phyloP scores from a whole-genome alignment of 2,113 vertebrate species.

The Sebastes schlegelii region DNA sequence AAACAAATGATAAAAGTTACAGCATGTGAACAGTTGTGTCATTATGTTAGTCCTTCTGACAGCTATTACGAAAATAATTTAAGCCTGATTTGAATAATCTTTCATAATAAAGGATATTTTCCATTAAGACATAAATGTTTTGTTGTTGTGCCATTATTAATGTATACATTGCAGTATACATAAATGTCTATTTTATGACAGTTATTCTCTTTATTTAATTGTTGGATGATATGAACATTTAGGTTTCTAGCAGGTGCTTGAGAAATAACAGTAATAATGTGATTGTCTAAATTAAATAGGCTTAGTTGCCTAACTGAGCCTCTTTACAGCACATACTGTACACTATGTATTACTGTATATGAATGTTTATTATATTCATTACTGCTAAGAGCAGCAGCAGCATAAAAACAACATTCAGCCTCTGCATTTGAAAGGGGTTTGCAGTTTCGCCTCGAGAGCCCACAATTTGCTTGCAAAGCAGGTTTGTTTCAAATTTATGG shows the following conservation, averaged over 20 bases:
- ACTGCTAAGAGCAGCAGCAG: slow-evolving; percentile 29
- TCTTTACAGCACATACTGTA: background rate
- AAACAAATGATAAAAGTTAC: slow-evolving; percentile 35
- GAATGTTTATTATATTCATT: slow-evolving; percentile 31
- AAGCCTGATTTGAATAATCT: slow-evolving; percentile 10
- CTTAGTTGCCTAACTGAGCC: background rate
- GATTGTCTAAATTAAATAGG: background rate
- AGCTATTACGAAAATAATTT: slow-evolving; percentile 3
- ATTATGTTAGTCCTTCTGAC: background rate
- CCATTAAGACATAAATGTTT: background rate
- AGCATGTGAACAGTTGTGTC: slow-evolving; percentile 21
- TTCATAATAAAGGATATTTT: background rate
- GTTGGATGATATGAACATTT: background rate
- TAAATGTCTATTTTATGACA: background rate
- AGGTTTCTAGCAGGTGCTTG: background rate
- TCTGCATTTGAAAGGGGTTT: slow-evolving; percentile 35
- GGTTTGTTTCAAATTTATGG: slow-evolving; percentile 66
- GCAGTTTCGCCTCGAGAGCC: slow-evolving; percentile 23
- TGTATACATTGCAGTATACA: background rate
- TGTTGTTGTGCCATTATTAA: background rate
- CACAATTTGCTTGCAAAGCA: slow-evolving; percentile 56
- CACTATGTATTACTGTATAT: background rate
- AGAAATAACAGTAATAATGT: background rate
- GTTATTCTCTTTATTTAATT: background rate
- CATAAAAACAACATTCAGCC: slow-evolving; percentile 18